These are phyloP conservation scores for Corvus moneduloides DNA, from an alignment of 2,113 vertebrate genomes.

Conservation along the genomic window DNA sequence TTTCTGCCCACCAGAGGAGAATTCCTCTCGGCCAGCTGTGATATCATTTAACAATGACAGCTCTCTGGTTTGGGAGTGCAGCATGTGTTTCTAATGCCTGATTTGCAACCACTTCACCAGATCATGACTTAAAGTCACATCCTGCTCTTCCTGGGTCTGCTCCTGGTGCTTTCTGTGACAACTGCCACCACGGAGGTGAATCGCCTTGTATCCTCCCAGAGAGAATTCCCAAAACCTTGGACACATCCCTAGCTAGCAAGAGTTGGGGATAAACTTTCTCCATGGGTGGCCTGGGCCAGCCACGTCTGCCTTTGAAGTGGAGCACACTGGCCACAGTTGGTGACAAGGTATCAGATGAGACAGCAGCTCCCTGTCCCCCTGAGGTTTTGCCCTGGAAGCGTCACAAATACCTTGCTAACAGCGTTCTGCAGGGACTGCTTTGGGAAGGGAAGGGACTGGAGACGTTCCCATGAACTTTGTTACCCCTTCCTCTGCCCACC, in stretches of 20 bases:
- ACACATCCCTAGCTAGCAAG: background rate
- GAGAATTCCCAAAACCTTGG: background rate
- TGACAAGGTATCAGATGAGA: background rate
- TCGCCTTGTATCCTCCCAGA: background rate
- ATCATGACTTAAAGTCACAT: background rate
- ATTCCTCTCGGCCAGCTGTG: slow-evolving; percentile 33
- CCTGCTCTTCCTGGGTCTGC: background rate
- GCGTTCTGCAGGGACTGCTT: background rate
- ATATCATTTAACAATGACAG: background rate
- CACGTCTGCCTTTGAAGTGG: background rate
- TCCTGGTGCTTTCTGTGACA: background rate
- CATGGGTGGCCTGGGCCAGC: background rate
- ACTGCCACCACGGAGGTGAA: background rate
- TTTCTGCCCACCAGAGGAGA: slow-evolving; percentile 49
- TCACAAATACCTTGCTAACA: background rate
- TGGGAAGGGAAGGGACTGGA: background rate
- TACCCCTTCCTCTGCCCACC: background rate
- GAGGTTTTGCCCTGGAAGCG: background rate
- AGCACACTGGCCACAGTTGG: background rate
- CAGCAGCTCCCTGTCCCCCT: background rate
- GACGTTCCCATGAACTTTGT: background rate
- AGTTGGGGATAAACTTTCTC: background rate
- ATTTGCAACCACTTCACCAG: background rate
- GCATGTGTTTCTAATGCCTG: background rate
- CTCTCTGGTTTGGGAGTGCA: background rate